phyloP scores from a whole-genome alignment of 1,140 invertebrate species.

The Cyphomyrmex costatus region DNA sequence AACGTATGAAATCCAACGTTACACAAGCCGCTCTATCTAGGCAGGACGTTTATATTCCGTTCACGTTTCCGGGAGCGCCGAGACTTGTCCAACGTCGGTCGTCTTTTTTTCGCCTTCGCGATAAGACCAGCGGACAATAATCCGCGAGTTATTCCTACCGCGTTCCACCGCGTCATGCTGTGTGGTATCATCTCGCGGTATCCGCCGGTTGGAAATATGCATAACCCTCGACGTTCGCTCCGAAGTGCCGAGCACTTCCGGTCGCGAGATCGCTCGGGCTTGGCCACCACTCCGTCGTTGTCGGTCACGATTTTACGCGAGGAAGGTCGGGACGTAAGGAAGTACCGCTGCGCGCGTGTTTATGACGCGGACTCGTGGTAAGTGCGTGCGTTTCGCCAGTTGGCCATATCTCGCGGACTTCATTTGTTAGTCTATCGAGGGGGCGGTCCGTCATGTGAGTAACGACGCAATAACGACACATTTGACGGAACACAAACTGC shows the following conservation, averaged over 20 bases:
- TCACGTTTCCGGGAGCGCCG: conserved; percentile 27
- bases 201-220: conserved; percentile 30
- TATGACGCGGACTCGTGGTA: conserved; percentile 8
- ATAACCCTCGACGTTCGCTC: conserved; percentile 25
- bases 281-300: neutral
- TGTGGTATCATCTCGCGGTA: conserved; percentile 35
- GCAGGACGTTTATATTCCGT: conserved; percentile 37
- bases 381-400: conserved; percentile 23
- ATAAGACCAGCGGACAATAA: conserved; percentile 55
- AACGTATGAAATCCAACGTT: conserved; percentile 31
- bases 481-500: conserved; percentile 4
- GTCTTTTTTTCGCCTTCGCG: neutral
- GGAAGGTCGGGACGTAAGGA: neutral
- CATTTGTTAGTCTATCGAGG: conserved; percentile 27
- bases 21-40: conserved; percentile 29
- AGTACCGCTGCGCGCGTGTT: neutral
- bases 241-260: conserved; percentile 44
- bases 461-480: conserved; percentile 30
- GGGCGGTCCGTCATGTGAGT: neutral
- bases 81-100: conserved; percentile 57
- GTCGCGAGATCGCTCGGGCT: conserved; percentile 36
- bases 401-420: conserved; percentile 19
- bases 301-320: conserved; percentile 5
- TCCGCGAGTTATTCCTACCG: conserved; percentile 54
- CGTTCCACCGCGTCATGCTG: conserved; percentile 10